Conservation (phyloP, 2,797 vertebrate genomes). For the Danio kyathit region DNA sequence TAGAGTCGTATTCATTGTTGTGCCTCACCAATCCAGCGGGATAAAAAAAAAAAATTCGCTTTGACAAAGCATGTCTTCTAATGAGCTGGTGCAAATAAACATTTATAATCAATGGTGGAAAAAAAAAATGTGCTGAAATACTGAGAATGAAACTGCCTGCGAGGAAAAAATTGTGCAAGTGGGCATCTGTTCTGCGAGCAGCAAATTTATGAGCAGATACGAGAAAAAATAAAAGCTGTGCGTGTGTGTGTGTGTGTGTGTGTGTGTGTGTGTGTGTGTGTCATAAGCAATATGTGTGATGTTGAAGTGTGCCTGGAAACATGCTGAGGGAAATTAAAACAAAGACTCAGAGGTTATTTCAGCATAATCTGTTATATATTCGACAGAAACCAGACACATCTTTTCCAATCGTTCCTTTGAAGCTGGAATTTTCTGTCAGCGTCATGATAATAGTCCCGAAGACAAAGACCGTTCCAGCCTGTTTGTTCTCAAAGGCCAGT, state of each 20-base stretch:
- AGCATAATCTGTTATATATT: slow-evolving; percentile 22
- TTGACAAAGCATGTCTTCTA: slow-evolving; percentile 53
- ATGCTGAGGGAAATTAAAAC: slow-evolving; percentile 45
- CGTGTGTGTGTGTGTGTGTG: slow-evolving; percentile 11
- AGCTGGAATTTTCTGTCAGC: slow-evolving; percentile 15
- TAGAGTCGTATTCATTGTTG: slow-evolving; percentile 38
- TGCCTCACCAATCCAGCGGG: slow-evolving; percentile 42
- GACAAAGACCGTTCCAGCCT: slow-evolving; percentile 12
- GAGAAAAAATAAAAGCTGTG: slow-evolving; percentile 33
- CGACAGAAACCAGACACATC: slow-evolving; percentile 41
- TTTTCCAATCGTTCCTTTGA: slow-evolving; percentile 39
- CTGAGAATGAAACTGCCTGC: slow-evolving; percentile 24
- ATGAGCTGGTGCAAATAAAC: slow-evolving; percentile 55
- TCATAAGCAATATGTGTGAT: slow-evolving; percentile 42
- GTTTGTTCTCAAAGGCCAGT: slow-evolving; percentile 39
- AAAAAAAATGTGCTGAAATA: slow-evolving; percentile 36
- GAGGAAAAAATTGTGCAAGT: slow-evolving; percentile 30
- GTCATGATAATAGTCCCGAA: slow-evolving; percentile 33
- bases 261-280: slow-evolving; percentile 37
- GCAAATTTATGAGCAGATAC: slow-evolving; percentile 45
- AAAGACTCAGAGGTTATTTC: slow-evolving; percentile 37
- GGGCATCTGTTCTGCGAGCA: slow-evolving; percentile 34
- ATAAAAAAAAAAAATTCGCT: slow-evolving; percentile 49
- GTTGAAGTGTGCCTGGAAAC: slow-evolving; percentile 29
- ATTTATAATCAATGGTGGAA: slow-evolving; percentile 38